phyloP scores from a whole-genome alignment of 2,113 vertebrate genomes.

The Anas platyrhynchos region DNA sequence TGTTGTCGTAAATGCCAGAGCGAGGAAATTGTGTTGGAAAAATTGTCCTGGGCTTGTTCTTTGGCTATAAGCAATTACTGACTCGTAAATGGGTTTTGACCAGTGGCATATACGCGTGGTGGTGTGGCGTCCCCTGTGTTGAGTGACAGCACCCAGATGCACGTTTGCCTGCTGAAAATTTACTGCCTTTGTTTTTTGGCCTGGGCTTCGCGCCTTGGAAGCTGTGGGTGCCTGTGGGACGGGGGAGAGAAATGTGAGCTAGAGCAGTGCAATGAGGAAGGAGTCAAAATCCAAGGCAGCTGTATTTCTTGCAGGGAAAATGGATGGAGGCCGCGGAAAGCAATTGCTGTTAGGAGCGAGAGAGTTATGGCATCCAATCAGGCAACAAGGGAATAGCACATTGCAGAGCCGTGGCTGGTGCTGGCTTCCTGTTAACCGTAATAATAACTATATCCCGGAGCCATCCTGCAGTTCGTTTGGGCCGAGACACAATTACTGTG shows the following conservation, averaged over 20 bases:
- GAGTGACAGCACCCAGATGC: not conserved
- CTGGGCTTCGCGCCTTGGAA: not conserved
- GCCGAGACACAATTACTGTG: constrained; percentile 45
- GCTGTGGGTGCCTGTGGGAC: not conserved
- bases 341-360: constrained; percentile 32
- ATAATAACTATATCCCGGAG: constrained; percentile 45
- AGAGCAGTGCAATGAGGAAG: not conserved
- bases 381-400: constrained; percentile 24
- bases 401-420: constrained; percentile 27
- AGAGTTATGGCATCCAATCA: constrained; percentile 45
- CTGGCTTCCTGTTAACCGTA: constrained; percentile 39
- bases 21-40: not conserved
- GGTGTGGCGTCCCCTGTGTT: not conserved
- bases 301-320: constrained; percentile 27
- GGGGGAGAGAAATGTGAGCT: not conserved
- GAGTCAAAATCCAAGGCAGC: not conserved
- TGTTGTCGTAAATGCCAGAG: not conserved
- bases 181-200: not conserved
- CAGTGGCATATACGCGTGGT: not conserved
- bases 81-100: not conserved
- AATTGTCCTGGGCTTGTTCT: not conserved
- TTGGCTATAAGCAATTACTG: not conserved
- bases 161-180: not conserved
- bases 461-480: constrained; percentile 23
- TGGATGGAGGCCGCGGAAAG: not conserved